phyloP scores from a whole-genome alignment of 35 echinoderm and acorn worm species.

The Patiria miniata region DNA sequence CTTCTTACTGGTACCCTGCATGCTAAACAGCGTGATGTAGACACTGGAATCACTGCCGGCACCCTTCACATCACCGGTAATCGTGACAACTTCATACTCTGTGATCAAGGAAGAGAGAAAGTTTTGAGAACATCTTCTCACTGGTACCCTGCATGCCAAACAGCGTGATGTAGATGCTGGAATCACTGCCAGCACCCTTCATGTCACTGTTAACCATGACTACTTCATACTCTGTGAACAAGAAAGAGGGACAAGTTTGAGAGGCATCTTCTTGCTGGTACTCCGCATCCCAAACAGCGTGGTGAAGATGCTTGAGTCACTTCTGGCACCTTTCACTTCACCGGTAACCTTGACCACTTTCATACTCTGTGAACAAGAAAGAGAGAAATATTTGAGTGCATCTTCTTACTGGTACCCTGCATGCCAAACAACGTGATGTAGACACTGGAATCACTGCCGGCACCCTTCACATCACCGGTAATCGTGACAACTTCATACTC shows the following conservation, averaged over 20 bases:
- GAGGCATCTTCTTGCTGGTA: conserved; percentile 78
- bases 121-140: conserved; percentile 68
- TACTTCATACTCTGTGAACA: conserved; percentile 80
- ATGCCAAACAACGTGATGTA: conserved; percentile 86
- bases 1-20: conserved; percentile 74
- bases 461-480: conserved; percentile 88
- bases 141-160: conserved; percentile 65
- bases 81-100: conserved; percentile 88
- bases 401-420: conserved; percentile 76
- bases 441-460: conserved; percentile 87
- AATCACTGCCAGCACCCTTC: conserved; percentile 90
- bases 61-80: conserved; percentile 89
- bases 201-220: conserved; percentile 80
- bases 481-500: conserved; percentile 87
- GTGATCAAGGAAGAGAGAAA: conserved; percentile 14
- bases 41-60: conserved; percentile 91
- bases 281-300: conserved; percentile 78
- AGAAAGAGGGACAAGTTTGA: background rate
- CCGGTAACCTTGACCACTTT: conserved; percentile 84
- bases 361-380: conserved; percentile 64
- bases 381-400: conserved; percentile 44
- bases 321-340: conserved; percentile 84
- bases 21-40: conserved; percentile 82
- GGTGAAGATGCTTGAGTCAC: conserved; percentile 82
- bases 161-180: conserved; percentile 86